phyloP scores from a whole-genome alignment of 2,888 invertebrate species.

The Cephalotes varians region DNA sequence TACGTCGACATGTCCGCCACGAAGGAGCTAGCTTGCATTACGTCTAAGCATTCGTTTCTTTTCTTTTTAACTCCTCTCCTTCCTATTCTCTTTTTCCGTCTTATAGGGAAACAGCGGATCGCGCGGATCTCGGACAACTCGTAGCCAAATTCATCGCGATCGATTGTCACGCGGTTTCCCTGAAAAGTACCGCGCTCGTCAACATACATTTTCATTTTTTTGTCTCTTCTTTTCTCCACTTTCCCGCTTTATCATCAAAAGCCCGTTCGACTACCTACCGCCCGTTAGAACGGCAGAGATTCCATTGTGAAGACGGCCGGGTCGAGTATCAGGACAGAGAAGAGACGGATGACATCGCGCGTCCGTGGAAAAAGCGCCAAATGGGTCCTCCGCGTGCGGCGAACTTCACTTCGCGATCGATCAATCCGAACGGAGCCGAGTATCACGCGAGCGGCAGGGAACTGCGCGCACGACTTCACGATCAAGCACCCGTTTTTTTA shows the following conservation, averaged over 20 bases:
- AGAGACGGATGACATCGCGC: conserved; percentile 16
- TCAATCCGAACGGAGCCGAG: conserved; percentile 54
- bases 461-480: conserved; percentile 14
- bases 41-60: conserved; percentile 10
- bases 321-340: not conserved
- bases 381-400: not conserved
- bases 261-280: not conserved
- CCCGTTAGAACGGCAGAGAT: not conserved
- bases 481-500: conserved; percentile 41
- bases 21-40: conserved; percentile 56
- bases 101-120: not conserved
- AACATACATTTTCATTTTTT: not conserved
- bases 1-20: conserved; percentile 76
- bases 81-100: not conserved
- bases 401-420: conserved; percentile 61
- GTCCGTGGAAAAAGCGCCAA: conserved; percentile 17
- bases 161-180: not conserved
- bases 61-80: conserved; percentile 1
- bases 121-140: not conserved
- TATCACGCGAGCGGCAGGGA: conserved; percentile 13
- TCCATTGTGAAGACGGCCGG: not conserved
- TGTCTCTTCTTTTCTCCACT: not conserved
- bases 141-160: conserved; percentile 1
- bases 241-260: not conserved
- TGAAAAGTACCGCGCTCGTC: not conserved